A percentile compares a stretch with the other conserved stretches of the same genome.
Conservation (phyloP, 2,797 vertebrate genomes). For the Rallus crepitans region DNA sequence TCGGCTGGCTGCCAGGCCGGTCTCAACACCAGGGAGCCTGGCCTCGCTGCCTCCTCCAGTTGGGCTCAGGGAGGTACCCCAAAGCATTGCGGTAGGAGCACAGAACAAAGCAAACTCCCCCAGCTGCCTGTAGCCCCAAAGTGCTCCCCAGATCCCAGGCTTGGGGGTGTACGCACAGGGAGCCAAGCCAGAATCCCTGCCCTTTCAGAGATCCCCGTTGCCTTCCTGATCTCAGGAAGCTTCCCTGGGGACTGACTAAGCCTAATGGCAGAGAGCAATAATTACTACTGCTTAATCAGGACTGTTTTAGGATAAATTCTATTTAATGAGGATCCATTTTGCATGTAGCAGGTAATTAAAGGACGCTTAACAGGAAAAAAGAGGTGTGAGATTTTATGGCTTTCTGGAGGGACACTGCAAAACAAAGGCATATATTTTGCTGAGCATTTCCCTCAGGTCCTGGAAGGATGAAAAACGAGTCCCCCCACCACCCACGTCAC, state of each 20-base stretch:
- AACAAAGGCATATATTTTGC: neutral
- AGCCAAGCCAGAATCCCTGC: neutral
- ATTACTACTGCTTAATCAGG: constrained; percentile 65
- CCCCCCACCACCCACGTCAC: neutral
- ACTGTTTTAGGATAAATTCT: constrained; percentile 37
- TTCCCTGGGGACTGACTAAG: constrained; percentile 39
- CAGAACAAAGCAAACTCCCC: neutral
- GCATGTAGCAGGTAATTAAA: constrained; percentile 50
- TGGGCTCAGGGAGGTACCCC: neutral
- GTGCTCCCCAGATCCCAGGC: neutral
- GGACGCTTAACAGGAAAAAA: neutral
- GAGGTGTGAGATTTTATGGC: neutral
- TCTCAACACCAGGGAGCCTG: neutral
- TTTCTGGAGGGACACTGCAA: neutral
- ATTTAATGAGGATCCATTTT: constrained; percentile 64
- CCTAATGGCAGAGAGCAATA: constrained; percentile 50
- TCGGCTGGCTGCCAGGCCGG: neutral
- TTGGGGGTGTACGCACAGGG: fast-evolving
- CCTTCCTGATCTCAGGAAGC: neutral
- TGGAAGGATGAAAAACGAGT: neutral
- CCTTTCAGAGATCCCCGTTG: fast-evolving
- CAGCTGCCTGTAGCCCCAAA: neutral
- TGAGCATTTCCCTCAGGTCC: neutral
- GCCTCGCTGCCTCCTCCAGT: neutral
- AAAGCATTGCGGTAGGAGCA: neutral